phyloP scores from a whole-genome alignment of 2,888 invertebrate species.

The Lagria hirta region DNA sequence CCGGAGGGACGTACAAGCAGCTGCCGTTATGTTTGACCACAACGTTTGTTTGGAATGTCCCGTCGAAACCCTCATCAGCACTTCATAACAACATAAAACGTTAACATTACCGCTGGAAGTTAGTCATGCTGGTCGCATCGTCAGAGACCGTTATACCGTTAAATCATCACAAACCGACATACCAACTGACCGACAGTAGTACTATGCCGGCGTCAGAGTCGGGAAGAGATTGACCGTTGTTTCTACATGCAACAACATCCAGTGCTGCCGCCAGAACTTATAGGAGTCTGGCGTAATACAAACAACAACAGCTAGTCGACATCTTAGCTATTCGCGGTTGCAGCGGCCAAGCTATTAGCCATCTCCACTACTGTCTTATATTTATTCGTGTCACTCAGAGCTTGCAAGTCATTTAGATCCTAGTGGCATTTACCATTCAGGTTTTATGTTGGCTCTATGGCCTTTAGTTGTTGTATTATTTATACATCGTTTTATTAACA shows the following conservation, averaged over 20 bases:
- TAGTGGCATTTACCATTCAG: slow-evolving; percentile 30
- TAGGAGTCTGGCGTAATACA: slow-evolving; percentile 31
- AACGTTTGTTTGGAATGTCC: slow-evolving; percentile 99
- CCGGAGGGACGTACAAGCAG: slow-evolving; percentile 99
- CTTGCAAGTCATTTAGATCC: slow-evolving; percentile 25
- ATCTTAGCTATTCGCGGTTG: slow-evolving; percentile 40
- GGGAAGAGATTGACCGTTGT: slow-evolving; percentile 34
- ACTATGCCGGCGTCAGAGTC: slow-evolving; percentile 17
- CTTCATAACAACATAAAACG: slow-evolving; percentile 63
- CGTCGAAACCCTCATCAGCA: slow-evolving; percentile 99
- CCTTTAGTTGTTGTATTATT: slow-evolving; percentile 27
- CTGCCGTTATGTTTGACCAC: slow-evolving; percentile 98
- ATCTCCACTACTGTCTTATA: slow-evolving; percentile 33
- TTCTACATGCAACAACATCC: slow-evolving; percentile 51
- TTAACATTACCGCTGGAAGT: slow-evolving; percentile 47
- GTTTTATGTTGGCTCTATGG: slow-evolving; percentile 24
- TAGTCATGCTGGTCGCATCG: slow-evolving; percentile 38
- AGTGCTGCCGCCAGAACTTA: slow-evolving; percentile 35
- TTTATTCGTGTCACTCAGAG: slow-evolving; percentile 21
- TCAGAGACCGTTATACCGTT: slow-evolving; percentile 30
- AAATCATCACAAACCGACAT: slow-evolving; percentile 28
- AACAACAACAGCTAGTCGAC: slow-evolving; percentile 41
- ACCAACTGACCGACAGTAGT: slow-evolving; percentile 18
- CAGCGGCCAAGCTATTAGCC: slow-evolving; percentile 47
- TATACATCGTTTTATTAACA: slow-evolving; percentile 23